Percentiles rank a stretch among this genome's conserved stretches.
Evolutionary conservation across 2,888 invertebrate species (phyloP).

Genomic region (Metellina segmentata): DNA sequence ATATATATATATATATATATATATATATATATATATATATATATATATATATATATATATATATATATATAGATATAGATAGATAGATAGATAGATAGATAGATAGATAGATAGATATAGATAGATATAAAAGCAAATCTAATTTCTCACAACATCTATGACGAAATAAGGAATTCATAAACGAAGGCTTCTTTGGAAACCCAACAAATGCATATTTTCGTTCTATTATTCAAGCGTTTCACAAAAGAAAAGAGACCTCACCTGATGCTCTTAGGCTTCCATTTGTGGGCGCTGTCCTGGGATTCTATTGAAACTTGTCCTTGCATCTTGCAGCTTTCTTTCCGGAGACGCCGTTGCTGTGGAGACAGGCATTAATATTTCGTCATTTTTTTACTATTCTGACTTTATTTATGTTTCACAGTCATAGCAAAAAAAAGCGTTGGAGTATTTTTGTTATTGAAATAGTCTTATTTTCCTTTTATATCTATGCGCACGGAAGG

Average conservation of each 20-base stretch:
- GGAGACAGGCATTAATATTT: constrained; percentile 38
- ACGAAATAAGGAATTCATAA: neutral
- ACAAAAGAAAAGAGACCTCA: neutral
- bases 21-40: too few species aligned
- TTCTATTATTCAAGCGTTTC: neutral
- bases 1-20: too few species aligned
- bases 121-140: too few species aligned
- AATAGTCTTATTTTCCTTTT: neutral
- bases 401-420: neutral
- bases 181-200: neutral
- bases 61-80: too few species aligned
- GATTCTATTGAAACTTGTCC: constrained; percentile 72
- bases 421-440: neutral
- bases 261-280: constrained; percentile 60
- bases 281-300: constrained; percentile 56
- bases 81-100: too few species aligned
- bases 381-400: neutral
- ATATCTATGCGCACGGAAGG: neutral
- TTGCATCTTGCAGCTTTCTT: constrained; percentile 68
- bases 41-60: too few species aligned
- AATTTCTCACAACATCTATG: too few species aligned
- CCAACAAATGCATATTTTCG: neutral
- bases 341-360: constrained; percentile 67
- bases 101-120: too few species aligned
- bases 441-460: neutral